Evolutionary conservation across 2,888 invertebrate species (phyloP).

Genomic region (Harmothoe impar): DNA sequence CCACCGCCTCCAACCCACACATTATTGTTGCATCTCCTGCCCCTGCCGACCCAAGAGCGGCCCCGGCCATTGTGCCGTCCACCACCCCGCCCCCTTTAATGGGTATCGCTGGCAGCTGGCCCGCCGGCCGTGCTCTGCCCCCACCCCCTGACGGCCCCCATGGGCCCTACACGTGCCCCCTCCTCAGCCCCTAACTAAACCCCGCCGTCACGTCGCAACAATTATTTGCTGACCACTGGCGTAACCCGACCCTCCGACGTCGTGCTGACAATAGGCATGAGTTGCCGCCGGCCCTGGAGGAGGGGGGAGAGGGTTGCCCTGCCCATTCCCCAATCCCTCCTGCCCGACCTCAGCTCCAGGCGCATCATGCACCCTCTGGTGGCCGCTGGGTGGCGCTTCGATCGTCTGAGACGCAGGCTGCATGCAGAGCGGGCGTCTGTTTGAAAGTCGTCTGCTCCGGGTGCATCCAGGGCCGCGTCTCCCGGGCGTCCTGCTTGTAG

Average conservation of each 20-base stretch:
- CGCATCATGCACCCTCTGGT: not conserved
- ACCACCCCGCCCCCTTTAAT: constrained; percentile 5
- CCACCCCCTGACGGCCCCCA: not conserved
- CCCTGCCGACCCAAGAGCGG: not conserved
- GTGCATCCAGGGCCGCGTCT: constrained; percentile 9
- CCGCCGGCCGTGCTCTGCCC: not conserved
- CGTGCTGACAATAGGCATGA: not conserved
- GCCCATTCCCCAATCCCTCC: not conserved
- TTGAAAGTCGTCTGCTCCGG: not conserved
- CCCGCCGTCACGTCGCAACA: constrained; percentile 49
- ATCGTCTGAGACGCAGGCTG: not conserved
- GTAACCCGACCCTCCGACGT: constrained; percentile 15
- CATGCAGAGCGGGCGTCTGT: constrained; percentile 7
- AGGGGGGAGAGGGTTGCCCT: not conserved
- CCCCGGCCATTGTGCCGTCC: constrained; percentile 21
- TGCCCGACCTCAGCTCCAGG: not conserved
- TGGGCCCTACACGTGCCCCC: not conserved
- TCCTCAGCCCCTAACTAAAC: not conserved
- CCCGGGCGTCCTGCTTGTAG: constrained; percentile 4
- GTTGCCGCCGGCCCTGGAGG: constrained; percentile 37
- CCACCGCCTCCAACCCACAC: not conserved
- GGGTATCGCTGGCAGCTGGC: constrained; percentile 49
- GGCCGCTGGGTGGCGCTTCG: not conserved
- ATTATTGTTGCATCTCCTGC: constrained; percentile 46
- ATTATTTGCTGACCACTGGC: constrained; percentile 44